Conservation (phyloP, 2,113 vertebrate species). For the Phaethon lepturus region DNA sequence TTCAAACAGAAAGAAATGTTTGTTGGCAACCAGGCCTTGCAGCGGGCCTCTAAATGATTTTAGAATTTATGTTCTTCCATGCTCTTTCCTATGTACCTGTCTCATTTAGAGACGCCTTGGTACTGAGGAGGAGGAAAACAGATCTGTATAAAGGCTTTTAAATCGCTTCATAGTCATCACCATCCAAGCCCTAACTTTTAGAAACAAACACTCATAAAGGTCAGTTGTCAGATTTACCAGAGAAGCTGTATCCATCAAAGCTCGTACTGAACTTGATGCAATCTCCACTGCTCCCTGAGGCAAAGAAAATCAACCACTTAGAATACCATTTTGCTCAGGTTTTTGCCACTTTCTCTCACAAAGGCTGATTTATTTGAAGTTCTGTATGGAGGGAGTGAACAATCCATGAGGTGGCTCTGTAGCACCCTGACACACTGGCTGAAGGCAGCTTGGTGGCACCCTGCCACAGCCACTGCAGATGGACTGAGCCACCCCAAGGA, state of each 20-base stretch:
- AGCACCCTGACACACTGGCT: accelerated
- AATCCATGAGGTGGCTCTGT: neutral
- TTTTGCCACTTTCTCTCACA: neutral
- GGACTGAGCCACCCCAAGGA: neutral
- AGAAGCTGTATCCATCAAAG: neutral
- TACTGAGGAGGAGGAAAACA: neutral
- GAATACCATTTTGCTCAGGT: neutral
- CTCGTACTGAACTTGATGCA: neutral
- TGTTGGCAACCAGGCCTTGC: neutral
- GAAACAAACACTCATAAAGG: neutral
- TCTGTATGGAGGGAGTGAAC: neutral
- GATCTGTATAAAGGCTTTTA: neutral
- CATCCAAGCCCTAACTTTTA: neutral
- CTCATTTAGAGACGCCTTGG: neutral
- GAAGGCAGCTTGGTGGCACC: neutral
- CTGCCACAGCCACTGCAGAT: neutral
- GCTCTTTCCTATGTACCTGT: neutral
- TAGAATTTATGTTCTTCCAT: neutral
- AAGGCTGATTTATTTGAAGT: neutral
- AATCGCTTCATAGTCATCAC: neutral
- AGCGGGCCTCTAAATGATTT: neutral
- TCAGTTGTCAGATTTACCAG: neutral
- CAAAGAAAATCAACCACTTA: neutral
- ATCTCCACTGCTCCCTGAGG: neutral
- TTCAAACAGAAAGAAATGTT: neutral